Evolutionary conservation across 92 coral and sea anemone genomes (phyloP), one percentile per base, ranked within the genome.

Genomic region (Ricordea florida): DNA sequence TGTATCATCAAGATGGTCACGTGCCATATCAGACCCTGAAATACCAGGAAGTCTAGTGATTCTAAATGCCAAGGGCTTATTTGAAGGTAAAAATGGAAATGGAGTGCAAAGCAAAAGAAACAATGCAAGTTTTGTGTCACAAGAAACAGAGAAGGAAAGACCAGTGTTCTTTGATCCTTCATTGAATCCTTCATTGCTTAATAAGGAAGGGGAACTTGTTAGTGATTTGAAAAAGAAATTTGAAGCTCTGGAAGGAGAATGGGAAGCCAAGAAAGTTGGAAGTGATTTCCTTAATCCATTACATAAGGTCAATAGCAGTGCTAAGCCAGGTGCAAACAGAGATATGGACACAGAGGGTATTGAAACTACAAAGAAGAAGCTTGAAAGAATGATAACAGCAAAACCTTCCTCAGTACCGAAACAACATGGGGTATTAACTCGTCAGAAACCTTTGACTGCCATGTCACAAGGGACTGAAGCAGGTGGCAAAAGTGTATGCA

Each of bases 281-380:
- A 22, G 62, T 28, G 90, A 91, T 21, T 91, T 78, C 57, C n/a
- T 89, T 13, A 91, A 91, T 70, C 97, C 97, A 1, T 62, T 91
- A 8, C 97, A 91, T 65, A 83, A 74, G 11, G 80, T 65, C 0
- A 87, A 83, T 51, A 61, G 34, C 67, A 59, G 32, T 24, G 38
- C 42, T 21, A n/a, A 8, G 35, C 34, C 8, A 37, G n/a, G 44
- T 8, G 44, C 44, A 8, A 8, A 37, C 44, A 37, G 44, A 37
- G 8, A 8, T 37, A 8, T 37, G n/a, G 44, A 37, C 8, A 37
- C n/a, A n/a, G n/a, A n/a, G 62, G 26, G 27, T n/a, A n/a, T n/a
- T n/a, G 62, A 26, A 35, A 11, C 9, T 38, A 35, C 43, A 0
- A 10, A 43, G 24, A 35, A 2, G 15, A 59, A 72, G 4, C 69